Base-by-base conservation (phyloP, 2,113 vertebrate genomes). In the Coryphaenoides rupestris region DNA sequence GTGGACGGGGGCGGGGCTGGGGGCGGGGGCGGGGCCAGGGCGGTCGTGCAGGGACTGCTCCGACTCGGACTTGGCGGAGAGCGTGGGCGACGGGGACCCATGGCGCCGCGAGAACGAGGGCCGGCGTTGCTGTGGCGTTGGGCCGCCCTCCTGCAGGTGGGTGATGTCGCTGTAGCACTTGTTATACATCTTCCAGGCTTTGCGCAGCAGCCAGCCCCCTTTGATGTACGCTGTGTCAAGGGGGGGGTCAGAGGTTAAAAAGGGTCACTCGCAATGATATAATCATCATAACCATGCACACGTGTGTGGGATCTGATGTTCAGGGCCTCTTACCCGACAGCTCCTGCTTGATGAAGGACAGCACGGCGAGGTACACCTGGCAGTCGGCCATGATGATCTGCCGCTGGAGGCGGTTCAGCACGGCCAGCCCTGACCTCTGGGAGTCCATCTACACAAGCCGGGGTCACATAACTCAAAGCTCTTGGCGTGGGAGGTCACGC, bases 111-210 rank as follows among this genome's bases (percentile, higher is more conserved):
- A n/a, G n/a, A n/a, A n/a, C n/a, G 75, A 77, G 1, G 60, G 66
- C 47, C 85, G 90, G 82, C 89, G 92, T 73, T 92, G n/a, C n/a
- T n/a, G n/a, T n/a, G n/a, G n/a, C n/a, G n/a, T n/a, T n/a, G n/a
- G 93, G 89, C 87, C 86, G 53, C 94, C 72, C 60, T 98, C 95
- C 89, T 99, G 96, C 69, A 98, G 90, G 14, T 90, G 89, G 62
- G 93, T 94, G 91, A 99, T 98, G 87, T 99, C 97, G 40, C 89
- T 88, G 88, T 99, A 96, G 84, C 96, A 99, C 78, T 98, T 98
- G 88, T 98, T 97, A 86, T 97, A 99, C 91, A 99, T 97, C 84
- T 99, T 99, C 97, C 97, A 99, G 83, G 96, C 97, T 88, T 98
- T 99, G 68, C 97, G 93, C 69, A 99, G 95, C 88, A 98, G 96